These are phyloP conservation scores for Halictus quadricinctus DNA, from an alignment of 2,888 invertebrate species.

Conservation along the genomic window DNA sequence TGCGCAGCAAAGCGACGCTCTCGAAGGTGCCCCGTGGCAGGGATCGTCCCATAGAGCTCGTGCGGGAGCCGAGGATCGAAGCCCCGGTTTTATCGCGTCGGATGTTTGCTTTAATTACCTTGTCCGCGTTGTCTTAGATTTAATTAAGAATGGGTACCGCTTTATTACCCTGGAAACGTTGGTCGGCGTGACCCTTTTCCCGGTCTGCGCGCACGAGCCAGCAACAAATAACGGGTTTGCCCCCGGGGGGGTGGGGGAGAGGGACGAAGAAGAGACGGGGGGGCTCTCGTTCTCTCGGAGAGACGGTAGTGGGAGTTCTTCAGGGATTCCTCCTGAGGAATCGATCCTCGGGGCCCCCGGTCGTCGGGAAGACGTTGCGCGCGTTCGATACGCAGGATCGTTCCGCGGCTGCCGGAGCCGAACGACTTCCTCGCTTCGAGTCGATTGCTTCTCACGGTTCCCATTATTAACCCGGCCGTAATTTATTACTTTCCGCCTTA, in stretches of 20 bases:
- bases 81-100: conserved; percentile 72
- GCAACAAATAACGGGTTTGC: conserved; percentile 22
- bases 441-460: conserved; percentile 77
- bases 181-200: conserved; percentile 32
- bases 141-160: conserved; percentile 80
- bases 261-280: not conserved
- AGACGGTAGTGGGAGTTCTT: not conserved
- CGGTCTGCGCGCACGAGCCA: conserved; percentile 1
- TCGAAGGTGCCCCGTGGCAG: not conserved
- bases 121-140: conserved; percentile 77
- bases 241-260: not conserved
- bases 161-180: conserved; percentile 74
- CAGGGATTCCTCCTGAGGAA: conserved; percentile 10
- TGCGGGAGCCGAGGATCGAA: conserved; percentile 6
- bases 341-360: conserved; percentile 11
- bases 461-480: conserved; percentile 71
- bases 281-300: not conserved
- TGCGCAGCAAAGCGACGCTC: not conserved
- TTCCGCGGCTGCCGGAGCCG: conserved; percentile 16
- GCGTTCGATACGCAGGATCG: conserved; percentile 25
- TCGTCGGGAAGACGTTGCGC: conserved; percentile 2
- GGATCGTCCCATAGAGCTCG: not conserved
- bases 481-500: conserved; percentile 82
- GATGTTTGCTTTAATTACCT: conserved; percentile 79
- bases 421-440: conserved; percentile 66